Base-by-base conservation (phyloP, 2,888 invertebrate genomes). In the Xylocampa areola region DNA sequence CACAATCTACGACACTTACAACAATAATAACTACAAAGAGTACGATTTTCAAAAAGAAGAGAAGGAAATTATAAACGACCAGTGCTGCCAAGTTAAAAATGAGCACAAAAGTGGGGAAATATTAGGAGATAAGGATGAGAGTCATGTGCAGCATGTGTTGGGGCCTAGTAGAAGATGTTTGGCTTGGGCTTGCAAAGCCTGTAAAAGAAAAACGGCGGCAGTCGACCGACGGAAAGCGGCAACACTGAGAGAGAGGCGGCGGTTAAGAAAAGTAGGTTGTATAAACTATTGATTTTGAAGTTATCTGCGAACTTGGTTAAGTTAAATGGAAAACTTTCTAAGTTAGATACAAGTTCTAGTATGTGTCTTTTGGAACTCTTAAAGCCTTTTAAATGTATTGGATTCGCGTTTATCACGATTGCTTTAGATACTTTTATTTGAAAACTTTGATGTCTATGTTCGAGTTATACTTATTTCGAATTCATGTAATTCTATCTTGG, bases 151-250 rank as follows among this genome's bases (percentile, higher is more conserved):
- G 30, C 94, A 94, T 65, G 93, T 94, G 1, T 66, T 94, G 65
- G 94, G 94, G 0, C 94, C 94, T 0, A 96, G 96, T 41, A 94
- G 97, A 62, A 95, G 97, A 61, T 99, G 99, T 81, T 94, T 99
- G 32, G 96, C 98, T 8, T 99, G 99, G 99, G 99, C 99, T 1
- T 99, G 99, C 89, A 99, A 99, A 85, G 98, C 98, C 0, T 99
- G 99, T 92, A 99, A 99, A 90, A 97, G 98, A 92, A 98, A 99
- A 93, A 98, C 97, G 11, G 98, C 98, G 36, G 97, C 98, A 0
- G 97, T 99, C 6, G 99, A 99, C 92, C 95, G 99, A 49, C 95
- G 99, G 82, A 99, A 99, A 95, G 99, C 99, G 4, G 99, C 99
- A 0, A 99, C 99, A 1, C 94, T 99, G 89, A 94, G 99, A 2